These are phyloP conservation scores for Ctenoplectra terminalis DNA, from an alignment of 1,140 invertebrate species.

Conservation along the genomic window DNA sequence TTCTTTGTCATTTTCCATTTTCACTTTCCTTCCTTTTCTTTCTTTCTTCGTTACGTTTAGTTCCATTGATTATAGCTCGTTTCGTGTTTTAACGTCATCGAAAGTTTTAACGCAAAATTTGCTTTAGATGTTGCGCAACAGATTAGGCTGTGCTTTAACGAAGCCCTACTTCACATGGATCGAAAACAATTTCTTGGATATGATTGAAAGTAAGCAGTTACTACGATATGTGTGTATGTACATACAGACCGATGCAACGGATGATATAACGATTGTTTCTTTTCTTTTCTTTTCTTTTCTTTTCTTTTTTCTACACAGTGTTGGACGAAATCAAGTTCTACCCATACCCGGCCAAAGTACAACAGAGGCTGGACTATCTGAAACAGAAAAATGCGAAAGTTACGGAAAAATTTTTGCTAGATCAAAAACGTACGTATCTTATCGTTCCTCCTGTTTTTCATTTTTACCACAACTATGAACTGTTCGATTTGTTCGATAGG, in stretches of 20 bases:
- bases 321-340: conserved; percentile 69
- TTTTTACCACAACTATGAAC: neutral
- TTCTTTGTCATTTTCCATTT: no score
- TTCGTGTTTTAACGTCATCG: no score
- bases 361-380: conserved; percentile 64
- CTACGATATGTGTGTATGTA: no score
- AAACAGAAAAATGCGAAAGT: conserved; percentile 64
- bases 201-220: conserved; percentile 66
- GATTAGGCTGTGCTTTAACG: conserved; percentile 60
- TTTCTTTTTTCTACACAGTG: conserved; percentile 33
- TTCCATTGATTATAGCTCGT: no score
- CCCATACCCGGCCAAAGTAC: conserved; percentile 70
- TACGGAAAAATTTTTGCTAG: conserved; percentile 63
- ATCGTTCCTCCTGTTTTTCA: accelerated
- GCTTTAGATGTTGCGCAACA: conserved; percentile 64
- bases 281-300: neutral
- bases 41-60: neutral
- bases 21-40: no score
- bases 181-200: conserved; percentile 59
- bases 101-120: neutral
- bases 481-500: neutral
- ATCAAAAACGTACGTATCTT: conserved; percentile 57
- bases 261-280: no score
- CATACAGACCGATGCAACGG: no score
- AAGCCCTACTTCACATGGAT: conserved; percentile 73